These are phyloP conservation scores for Psittacula cyanocephala DNA, from an alignment of 2,113 vertebrate genomes.

Conservation along the genomic window DNA sequence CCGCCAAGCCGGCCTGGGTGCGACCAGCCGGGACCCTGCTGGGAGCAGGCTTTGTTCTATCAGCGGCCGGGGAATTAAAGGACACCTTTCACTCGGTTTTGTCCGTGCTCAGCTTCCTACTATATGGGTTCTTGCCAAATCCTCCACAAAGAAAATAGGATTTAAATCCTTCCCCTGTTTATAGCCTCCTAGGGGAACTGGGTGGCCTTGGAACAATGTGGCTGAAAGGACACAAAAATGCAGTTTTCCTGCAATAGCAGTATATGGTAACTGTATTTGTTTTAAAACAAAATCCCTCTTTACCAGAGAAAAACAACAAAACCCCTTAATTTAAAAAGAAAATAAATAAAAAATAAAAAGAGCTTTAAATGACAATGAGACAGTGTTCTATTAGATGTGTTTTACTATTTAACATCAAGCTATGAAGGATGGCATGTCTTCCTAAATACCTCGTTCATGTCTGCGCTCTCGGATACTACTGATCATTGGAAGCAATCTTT, in stretches of 20 bases:
- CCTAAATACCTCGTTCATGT: background rate
- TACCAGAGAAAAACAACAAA: background rate
- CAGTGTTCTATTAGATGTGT: background rate
- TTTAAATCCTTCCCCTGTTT: constrained; percentile 72
- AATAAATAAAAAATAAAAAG: background rate
- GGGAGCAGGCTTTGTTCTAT: constrained; percentile 69
- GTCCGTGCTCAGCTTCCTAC: constrained; percentile 69
- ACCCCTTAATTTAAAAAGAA: background rate
- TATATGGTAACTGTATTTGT: constrained; percentile 53
- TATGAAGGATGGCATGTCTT: background rate
- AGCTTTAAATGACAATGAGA: constrained; percentile 28
- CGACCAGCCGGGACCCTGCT: constrained; percentile 57
- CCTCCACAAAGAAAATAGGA: constrained; percentile 63
- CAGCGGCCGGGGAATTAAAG: constrained; percentile 70
- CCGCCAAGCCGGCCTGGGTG: constrained; percentile 54
- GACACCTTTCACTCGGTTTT: constrained; percentile 74
- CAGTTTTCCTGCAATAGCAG: background rate
- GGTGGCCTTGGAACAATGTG: constrained; percentile 59
- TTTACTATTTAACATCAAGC: constrained; percentile 5
- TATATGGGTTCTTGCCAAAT: constrained; percentile 66
- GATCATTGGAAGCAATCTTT: constrained; percentile 10
- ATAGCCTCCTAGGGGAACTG: constrained; percentile 54
- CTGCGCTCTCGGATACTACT: constrained; percentile 1
- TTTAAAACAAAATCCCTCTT: constrained; percentile 57
- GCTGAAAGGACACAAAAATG: constrained; percentile 63